phyloP scores from a whole-genome alignment of 2,113 vertebrate genomes.

The Dermatemys mawii region DNA sequence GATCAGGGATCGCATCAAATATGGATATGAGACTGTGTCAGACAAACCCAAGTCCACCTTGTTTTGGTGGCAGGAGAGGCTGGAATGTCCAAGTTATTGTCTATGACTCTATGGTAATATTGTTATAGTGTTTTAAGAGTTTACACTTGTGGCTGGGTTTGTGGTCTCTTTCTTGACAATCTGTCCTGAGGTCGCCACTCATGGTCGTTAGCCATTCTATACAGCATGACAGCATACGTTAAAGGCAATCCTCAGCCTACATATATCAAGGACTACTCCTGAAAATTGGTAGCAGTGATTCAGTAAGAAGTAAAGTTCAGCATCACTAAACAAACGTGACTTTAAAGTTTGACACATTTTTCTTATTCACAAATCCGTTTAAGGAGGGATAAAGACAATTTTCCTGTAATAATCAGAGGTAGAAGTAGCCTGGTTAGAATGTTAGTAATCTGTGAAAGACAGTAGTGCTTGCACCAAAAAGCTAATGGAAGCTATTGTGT shows the following conservation, averaged over 20 bases:
- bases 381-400: not conserved
- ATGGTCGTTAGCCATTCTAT: too few species aligned
- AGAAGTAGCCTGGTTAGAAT: slow-evolving; percentile 13
- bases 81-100: not conserved
- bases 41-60: not conserved
- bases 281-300: not conserved
- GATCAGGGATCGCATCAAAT: too few species aligned
- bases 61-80: not conserved
- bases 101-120: not conserved
- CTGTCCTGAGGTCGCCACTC: not conserved
- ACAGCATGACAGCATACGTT: too few species aligned
- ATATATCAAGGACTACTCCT: not conserved
- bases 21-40: too few species aligned
- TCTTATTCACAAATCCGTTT: not conserved
- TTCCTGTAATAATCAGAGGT: slow-evolving; percentile 41
- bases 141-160: not conserved
- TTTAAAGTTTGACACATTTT: not conserved
- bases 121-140: not conserved
- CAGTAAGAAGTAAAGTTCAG: not conserved
- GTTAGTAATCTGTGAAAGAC: not conserved
- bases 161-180: not conserved
- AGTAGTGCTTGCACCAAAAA: not conserved
- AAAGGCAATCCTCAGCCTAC: not conserved
- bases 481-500: not conserved
- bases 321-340: not conserved